These are phyloP conservation scores for Caenorhabditis wallacei DNA, from an alignment of 2,888 invertebrate genomes.

Conservation along the genomic window DNA sequence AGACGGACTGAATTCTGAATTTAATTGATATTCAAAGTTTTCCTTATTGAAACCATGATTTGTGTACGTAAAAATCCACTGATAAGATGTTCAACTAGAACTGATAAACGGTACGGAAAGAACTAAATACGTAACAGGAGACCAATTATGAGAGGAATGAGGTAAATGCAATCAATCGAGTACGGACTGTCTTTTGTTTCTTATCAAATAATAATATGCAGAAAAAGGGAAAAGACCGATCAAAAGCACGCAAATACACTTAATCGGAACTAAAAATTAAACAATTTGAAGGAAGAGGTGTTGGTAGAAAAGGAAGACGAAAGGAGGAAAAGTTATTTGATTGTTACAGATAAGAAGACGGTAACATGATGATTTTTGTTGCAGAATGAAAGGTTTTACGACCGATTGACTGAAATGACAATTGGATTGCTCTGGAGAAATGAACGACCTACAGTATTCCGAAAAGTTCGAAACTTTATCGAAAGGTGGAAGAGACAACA, in stretches of 20 bases:
- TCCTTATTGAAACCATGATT: constrained; percentile 40
- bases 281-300: not conserved
- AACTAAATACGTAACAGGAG: not conserved
- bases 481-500: not conserved
- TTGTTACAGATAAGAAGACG: not conserved
- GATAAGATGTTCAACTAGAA: constrained; percentile 8
- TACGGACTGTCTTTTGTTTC: constrained; percentile 39
- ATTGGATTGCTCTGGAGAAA: not conserved
- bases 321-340: not conserved
- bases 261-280: constrained; percentile 4
- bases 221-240: not conserved
- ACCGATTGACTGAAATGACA: constrained; percentile 43
- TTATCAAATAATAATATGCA: constrained; percentile 8
- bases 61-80: constrained; percentile 18
- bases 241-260: not conserved
- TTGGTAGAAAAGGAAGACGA: not conserved
- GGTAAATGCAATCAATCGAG: constrained; percentile 41
- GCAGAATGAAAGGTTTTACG: constrained; percentile 12
- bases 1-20: no score
- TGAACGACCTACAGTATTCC: not conserved
- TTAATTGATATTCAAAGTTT: no score
- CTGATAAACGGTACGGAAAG: constrained; percentile 10
- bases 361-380: constrained; percentile 24
- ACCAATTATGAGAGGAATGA: constrained; percentile 34
- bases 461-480: not conserved